phyloP scores from a whole-genome alignment of 2,888 invertebrate species.

The Phortica okadai region DNA sequence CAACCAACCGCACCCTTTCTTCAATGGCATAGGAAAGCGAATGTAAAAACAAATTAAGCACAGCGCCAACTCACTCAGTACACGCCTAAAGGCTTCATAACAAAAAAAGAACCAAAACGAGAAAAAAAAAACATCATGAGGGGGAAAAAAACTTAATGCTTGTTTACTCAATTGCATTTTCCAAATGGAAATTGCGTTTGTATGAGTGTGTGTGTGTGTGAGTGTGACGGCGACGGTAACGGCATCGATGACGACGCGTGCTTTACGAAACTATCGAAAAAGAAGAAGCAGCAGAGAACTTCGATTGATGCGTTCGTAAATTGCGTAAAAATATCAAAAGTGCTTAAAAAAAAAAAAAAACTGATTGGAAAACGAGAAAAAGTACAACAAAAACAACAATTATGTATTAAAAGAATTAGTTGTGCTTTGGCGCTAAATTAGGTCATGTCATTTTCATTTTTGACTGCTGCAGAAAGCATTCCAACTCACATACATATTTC shows the following conservation, averaged over 20 bases:
- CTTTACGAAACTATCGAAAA: not conserved
- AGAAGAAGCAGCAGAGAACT: not conserved
- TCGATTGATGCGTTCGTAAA: conserved; percentile 47
- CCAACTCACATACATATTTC: no score
- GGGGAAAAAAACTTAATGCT: conserved; percentile 35
- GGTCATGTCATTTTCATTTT: conserved; percentile 51
- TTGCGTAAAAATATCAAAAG: conserved; percentile 57
- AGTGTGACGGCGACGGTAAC: not conserved
- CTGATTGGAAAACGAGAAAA: conserved; percentile 56
- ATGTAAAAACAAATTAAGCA: not conserved
- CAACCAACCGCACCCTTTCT: conserved; percentile 22
- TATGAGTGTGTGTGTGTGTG: not conserved
- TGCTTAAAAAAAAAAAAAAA: conserved; percentile 33
- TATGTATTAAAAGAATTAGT: conserved; percentile 65
- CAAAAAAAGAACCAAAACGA: not conserved
- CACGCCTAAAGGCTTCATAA: not conserved
- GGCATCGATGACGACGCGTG: conserved; percentile 10
- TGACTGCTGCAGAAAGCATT: not conserved
- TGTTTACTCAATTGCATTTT: conserved; percentile 69
- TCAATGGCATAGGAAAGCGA: not conserved
- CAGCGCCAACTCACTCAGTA: not conserved
- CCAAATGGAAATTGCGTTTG: conserved; percentile 31
- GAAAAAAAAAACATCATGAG: not conserved
- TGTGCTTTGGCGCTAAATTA: conserved; percentile 63
- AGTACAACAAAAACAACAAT: conserved; percentile 47